These are phyloP conservation scores for Gallinago media DNA, from an alignment of 2,113 vertebrate species.

Conservation along the genomic window DNA sequence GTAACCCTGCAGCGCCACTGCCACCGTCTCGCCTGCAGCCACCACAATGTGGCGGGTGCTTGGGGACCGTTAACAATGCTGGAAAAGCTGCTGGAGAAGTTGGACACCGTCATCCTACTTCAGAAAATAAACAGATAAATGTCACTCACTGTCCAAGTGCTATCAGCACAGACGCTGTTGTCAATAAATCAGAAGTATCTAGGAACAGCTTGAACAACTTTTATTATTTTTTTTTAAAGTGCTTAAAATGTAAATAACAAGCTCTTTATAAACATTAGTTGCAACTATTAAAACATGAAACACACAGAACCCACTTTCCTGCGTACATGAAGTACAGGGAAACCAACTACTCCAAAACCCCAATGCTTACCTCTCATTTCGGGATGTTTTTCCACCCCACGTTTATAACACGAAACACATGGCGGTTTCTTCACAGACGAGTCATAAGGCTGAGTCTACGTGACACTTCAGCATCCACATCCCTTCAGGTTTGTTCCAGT, in stretches of 20 bases:
- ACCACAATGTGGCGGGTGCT: fast-evolving
- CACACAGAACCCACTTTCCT: slow-evolving; percentile 56
- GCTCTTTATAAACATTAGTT: slow-evolving; percentile 79
- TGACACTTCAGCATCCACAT: background rate
- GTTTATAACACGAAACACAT: background rate
- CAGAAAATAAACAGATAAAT: background rate
- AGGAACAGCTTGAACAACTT: slow-evolving; percentile 73
- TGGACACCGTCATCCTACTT: background rate
- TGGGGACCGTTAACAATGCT: background rate
- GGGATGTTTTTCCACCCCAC: background rate
- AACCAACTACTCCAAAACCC: background rate
- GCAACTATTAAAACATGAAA: slow-evolving; percentile 73
- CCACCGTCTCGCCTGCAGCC: background rate
- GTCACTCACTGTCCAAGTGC: slow-evolving; percentile 33
- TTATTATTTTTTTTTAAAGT: slow-evolving; percentile 81
- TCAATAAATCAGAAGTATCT: slow-evolving; percentile 50
- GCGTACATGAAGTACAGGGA: background rate
- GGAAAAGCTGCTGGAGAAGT: background rate
- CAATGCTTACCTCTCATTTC: fast-evolving
- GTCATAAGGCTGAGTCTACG: background rate
- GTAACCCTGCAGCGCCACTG: background rate
- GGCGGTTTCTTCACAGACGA: background rate
- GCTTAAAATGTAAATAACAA: slow-evolving; percentile 81
- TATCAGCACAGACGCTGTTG: slow-evolving; percentile 63
- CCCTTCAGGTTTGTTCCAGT: slow-evolving; percentile 24